Conservation (phyloP, 1,140 invertebrate genomes). For the Trissolcus basalis region DNA sequence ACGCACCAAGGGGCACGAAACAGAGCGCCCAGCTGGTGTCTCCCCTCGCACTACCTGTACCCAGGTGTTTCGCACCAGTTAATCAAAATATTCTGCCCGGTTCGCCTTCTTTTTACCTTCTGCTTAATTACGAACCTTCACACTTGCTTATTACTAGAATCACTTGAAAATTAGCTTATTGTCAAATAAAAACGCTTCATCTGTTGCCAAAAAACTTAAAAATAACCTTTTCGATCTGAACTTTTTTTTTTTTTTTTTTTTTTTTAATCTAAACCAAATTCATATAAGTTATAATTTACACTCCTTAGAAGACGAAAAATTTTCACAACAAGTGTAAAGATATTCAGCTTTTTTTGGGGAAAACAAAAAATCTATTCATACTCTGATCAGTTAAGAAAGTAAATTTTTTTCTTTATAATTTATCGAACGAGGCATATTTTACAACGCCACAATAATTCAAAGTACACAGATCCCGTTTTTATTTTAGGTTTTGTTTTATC, state of each 20-base stretch:
- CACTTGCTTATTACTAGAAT: too few relatives aligned
- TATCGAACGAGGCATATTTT: not conserved
- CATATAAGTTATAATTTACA: too few relatives aligned
- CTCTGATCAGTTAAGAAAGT: not conserved
- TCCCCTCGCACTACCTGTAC: conserved; percentile 64
- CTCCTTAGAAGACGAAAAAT: too few relatives aligned
- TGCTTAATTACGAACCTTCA: not conserved
- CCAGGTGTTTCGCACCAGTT: conserved; percentile 57
- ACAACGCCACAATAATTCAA: not conserved
- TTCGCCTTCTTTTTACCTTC: conserved; percentile 5
- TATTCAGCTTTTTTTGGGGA: too few relatives aligned
- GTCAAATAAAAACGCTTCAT: too few relatives aligned
- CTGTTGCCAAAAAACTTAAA: too few relatives aligned
- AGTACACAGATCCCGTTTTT: conserved; percentile 6
- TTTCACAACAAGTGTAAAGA: too few relatives aligned
- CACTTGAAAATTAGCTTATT: too few relatives aligned
- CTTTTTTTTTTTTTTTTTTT: too few relatives aligned
- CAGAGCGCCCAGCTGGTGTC: conserved; percentile 64
- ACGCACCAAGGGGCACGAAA: conserved; percentile 6
- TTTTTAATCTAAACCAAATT: too few relatives aligned
- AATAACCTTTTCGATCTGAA: too few relatives aligned
- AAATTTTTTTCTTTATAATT: not conserved
- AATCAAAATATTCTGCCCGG: conserved; percentile 33
- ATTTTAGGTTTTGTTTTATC: conserved; percentile 13
- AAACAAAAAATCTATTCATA: too few relatives aligned